Base-by-base conservation (phyloP, 2,888 invertebrate species). In the Amiota minor region DNA sequence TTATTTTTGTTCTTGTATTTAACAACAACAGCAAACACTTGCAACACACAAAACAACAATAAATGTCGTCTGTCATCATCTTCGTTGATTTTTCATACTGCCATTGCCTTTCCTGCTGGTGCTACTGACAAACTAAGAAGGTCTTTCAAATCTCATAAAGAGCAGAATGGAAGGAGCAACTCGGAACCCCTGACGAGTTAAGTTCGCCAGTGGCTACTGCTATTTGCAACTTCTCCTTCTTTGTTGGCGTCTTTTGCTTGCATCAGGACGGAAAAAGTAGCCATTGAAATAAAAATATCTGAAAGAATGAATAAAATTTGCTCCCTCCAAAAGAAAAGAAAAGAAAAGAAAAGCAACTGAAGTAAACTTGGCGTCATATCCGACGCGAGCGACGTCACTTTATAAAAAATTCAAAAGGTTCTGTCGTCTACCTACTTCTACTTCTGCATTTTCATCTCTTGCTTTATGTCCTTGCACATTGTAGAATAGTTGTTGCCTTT, bases 361-460 rank as follows among this genome's bases (percentile, higher is more conserved):
- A 9, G 23, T 11, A 47, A 16, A 62, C 62, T 50, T 14, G 74
- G 67, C 72, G 75, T 73, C 74, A 68, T 74, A 74, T 55, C 72
- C 74, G 74, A 72, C 74, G 56, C 62, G 50, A 35, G 35, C 18
- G 76, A 73, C 72, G 71, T 73, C 78, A 79, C 81, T 80, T 77
- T 80, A 83, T 82, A 81, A 86, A 83, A 85, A 84, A 83, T 86
- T 81, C 83, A 84, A 83, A 84, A 79, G 81, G 78, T 77, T 72
- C 72, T 64, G 77, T 73, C 74, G 77, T 73, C 74, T 70, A 49
- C 83, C 77, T 80, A 23, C n/a, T 61, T 35, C 11, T 55, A 23
- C 49, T 53, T 20, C 20, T 67, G 23, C 9, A 23, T 50, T 20
- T 67, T 20, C 23, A 62, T 2, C 1, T 62, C 45, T 62, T 62